Evolutionary conservation across 2,113 vertebrate genomes (phyloP).

Genomic region (Aviceda subcristata): DNA sequence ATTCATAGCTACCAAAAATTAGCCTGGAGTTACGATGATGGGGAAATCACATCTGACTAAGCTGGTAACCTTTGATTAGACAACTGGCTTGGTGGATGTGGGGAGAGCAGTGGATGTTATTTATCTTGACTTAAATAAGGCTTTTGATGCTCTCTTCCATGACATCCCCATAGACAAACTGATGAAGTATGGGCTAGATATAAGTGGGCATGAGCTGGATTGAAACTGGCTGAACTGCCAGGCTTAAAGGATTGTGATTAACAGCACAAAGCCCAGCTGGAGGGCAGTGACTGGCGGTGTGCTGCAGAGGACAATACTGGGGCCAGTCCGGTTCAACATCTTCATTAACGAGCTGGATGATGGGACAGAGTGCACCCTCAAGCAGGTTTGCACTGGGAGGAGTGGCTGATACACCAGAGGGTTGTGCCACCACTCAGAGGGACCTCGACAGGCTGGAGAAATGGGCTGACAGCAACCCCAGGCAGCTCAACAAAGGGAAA

Average conservation of each 20-base stretch:
- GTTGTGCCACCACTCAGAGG: background rate
- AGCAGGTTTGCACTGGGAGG: accelerated
- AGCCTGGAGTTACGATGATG: background rate
- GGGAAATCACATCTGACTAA: background rate
- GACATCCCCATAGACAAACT: background rate
- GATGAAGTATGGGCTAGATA: background rate
- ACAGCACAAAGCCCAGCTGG: background rate
- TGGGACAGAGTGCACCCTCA: background rate
- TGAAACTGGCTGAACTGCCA: background rate
- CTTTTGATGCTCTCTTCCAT: background rate
- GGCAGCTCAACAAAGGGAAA: background rate
- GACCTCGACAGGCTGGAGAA: background rate
- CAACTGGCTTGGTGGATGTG: background rate
- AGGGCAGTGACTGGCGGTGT: background rate
- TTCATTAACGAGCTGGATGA: background rate
- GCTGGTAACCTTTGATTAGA: background rate
- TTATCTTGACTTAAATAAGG: background rate
- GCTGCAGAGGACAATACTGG: background rate
- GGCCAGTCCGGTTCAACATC: background rate
- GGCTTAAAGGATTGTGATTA: background rate
- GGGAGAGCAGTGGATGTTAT: background rate
- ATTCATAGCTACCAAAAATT: background rate
- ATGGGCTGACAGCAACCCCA: background rate
- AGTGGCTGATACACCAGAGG: background rate
- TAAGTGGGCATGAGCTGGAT: background rate